Evolutionary conservation across 2,888 invertebrate species (phyloP).

Genomic region (Alentia gelatinosa): DNA sequence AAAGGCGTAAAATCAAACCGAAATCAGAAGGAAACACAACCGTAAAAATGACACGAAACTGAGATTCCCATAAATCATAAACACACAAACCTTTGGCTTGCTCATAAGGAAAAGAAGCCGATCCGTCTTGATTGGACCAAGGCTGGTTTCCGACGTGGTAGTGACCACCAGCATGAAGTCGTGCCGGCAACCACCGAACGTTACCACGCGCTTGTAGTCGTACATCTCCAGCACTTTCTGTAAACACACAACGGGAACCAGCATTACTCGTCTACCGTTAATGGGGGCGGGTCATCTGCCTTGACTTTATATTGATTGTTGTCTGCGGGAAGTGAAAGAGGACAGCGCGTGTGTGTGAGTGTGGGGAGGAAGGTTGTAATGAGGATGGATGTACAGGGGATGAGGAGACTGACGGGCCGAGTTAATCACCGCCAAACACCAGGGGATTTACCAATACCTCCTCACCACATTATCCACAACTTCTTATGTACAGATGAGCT

Average conservation of each 20-base stretch:
- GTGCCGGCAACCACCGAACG: constrained; percentile 97
- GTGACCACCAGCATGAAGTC: constrained; percentile 94
- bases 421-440: not conserved
- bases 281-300: not conserved
- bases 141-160: not conserved
- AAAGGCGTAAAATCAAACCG: too few relatives aligned
- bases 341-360: not conserved
- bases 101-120: constrained; percentile 62
- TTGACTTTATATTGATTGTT: not conserved
- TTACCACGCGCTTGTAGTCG: constrained; percentile 92
- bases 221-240: constrained; percentile 86
- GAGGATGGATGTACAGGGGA: not conserved
- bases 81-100: constrained; percentile 64
- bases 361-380: not conserved
- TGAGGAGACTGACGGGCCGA: not conserved
- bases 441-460: not conserved
- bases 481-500: too few relatives aligned
- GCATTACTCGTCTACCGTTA: not conserved
- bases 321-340: not conserved
- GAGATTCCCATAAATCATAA: not conserved
- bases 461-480: too few relatives aligned
- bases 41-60: not conserved
- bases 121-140: constrained; percentile 54
- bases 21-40: not conserved
- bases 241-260: constrained; percentile 60